phyloP scores from a whole-genome alignment of 1,140 invertebrate genomes.

The Halesus radiatus region DNA sequence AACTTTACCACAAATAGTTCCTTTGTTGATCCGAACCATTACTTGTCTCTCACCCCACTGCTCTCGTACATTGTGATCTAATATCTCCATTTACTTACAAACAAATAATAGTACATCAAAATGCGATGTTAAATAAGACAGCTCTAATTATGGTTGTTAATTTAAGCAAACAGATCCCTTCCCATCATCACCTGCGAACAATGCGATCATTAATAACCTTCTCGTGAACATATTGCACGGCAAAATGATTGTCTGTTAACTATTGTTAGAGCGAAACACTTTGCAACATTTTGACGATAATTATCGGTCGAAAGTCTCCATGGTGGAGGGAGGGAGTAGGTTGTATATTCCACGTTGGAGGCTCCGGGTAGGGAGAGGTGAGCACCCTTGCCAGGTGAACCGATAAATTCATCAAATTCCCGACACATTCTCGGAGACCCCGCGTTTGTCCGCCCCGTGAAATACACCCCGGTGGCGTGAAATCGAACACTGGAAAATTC shows the following conservation, averaged over 20 bases:
- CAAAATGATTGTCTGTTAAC: slow-evolving; percentile 35
- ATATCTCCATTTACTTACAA: not conserved
- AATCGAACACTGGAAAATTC: not conserved
- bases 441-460: not conserved
- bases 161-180: not conserved
- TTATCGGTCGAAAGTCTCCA: not conserved
- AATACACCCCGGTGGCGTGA: slow-evolving; percentile 1
- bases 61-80: not conserved
- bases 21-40: no score
- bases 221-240: slow-evolving; percentile 5
- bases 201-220: slow-evolving; percentile 25
- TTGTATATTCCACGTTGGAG: not conserved
- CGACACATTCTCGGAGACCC: slow-evolving; percentile 15
- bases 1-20: no score
- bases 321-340: no score
- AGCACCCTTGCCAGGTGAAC: slow-evolving; percentile 10
- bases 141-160: not conserved
- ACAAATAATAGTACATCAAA: not conserved
- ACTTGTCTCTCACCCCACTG: no score
- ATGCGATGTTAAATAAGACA: not conserved
- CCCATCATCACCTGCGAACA: slow-evolving; percentile 13
- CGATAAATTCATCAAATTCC: slow-evolving; percentile 17
- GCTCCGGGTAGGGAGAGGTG: not conserved
- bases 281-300: slow-evolving; percentile 27
- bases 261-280: slow-evolving; percentile 27